Conservation (phyloP, 2,888 invertebrate genomes). For the Rhopalosiphum nymphaeae region DNA sequence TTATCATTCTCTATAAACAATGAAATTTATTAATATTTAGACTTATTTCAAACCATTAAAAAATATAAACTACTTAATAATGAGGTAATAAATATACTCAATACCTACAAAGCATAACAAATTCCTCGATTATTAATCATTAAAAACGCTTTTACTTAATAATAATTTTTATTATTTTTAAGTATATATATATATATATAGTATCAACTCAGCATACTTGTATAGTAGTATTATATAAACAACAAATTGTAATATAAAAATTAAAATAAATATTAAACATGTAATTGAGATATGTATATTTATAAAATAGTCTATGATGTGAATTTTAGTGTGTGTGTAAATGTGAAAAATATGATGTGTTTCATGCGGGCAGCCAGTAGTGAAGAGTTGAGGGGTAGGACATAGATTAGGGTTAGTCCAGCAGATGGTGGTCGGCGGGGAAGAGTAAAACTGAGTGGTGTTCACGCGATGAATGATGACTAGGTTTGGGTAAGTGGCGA, state of each 20-base stretch:
- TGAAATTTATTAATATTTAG: no score
- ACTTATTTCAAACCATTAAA: no score
- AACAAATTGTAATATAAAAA: not conserved
- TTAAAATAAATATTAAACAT: not conserved
- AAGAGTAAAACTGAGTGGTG: not conserved
- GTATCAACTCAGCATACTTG: not conserved
- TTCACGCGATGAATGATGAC: constrained; percentile 59
- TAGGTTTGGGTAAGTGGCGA: not conserved
- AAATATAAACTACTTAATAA: no score
- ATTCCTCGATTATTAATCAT: no score
- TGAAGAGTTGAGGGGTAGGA: not conserved
- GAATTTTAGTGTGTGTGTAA: not conserved
- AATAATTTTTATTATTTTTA: no score
- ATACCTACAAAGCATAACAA: no score
- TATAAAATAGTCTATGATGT: not conserved
- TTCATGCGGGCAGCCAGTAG: not conserved
- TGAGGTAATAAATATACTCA: no score
- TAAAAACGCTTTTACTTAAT: no score
- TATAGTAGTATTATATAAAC: not conserved
- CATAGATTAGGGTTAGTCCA: constrained; percentile 57
- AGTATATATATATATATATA: not conserved
- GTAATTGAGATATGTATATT: not conserved
- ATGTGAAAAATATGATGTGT: constrained; percentile 21
- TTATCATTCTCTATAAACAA: no score
- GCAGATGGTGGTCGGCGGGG: constrained; percentile 20